Conservation (phyloP, 2,888 invertebrate genomes). For the Drosophila kambysellisi region DNA sequence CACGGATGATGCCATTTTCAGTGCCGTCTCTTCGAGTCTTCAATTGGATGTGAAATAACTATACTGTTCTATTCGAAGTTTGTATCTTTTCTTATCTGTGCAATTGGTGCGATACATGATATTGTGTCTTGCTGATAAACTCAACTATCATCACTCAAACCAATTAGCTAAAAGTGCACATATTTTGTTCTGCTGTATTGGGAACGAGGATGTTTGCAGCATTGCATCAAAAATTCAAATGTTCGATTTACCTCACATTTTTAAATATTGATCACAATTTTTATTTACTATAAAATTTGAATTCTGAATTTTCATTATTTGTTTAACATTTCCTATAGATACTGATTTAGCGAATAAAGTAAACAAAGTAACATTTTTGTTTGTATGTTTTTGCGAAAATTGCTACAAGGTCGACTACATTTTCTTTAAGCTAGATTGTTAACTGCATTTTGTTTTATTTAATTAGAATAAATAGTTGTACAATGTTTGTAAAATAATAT, state of each 20-base stretch:
- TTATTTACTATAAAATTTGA: background rate
- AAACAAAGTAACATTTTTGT: too few species aligned
- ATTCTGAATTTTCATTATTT: background rate
- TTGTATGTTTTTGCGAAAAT: background rate
- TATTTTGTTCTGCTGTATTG: conserved; percentile 25
- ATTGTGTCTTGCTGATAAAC: conserved; percentile 53
- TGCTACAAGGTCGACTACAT: background rate
- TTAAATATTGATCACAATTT: background rate
- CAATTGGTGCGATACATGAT: conserved; percentile 17
- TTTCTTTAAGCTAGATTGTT: background rate
- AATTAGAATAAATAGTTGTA: background rate
- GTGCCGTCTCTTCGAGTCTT: background rate
- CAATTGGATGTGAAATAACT: conserved; percentile 14
- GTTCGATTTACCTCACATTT: background rate
- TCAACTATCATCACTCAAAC: conserved; percentile 15
- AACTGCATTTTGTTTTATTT: background rate
- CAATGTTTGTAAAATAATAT: background rate
- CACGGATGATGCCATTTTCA: conserved; percentile 43
- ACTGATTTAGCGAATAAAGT: background rate
- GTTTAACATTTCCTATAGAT: background rate
- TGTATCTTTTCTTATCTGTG: conserved; percentile 53
- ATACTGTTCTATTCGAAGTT: conserved; percentile 6
- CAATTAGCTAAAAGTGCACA: conserved; percentile 48
- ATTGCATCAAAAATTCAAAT: background rate
- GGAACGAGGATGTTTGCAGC: conserved; percentile 49